These are phyloP conservation scores for Vidua macroura DNA, from an alignment of 2,113 vertebrate species.

Conservation along the genomic window DNA sequence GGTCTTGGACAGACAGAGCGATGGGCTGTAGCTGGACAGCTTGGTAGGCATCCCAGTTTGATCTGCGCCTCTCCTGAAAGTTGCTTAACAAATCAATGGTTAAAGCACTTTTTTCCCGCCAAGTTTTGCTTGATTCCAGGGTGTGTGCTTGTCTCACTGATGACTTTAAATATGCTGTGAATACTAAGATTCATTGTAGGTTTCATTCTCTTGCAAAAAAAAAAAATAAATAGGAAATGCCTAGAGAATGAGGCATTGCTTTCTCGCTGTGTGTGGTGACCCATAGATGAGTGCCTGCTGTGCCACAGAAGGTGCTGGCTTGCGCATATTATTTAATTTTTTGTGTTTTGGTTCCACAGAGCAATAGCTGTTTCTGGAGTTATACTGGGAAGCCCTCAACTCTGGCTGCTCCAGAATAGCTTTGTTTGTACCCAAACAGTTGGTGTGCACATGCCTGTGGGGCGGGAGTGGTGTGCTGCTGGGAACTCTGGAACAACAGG, in stretches of 20 bases:
- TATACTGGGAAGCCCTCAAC: background rate
- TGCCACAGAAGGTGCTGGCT: background rate
- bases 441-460: accelerated
- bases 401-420: background rate
- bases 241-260: background rate
- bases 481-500: background rate
- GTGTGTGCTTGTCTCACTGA: background rate
- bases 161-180: background rate
- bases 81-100: background rate
- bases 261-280: background rate
- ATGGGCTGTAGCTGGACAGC: background rate
- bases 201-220: background rate
- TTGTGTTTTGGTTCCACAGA: background rate
- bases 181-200: background rate
- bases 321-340: background rate
- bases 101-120: background rate
- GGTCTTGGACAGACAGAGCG: background rate
- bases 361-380: background rate
- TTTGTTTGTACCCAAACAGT: background rate
- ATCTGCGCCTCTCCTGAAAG: background rate
- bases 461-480: accelerated
- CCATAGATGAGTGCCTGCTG: accelerated
- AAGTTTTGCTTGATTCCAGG: background rate
- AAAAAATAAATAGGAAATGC: background rate
- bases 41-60: background rate